A percentile compares a stretch with the other conserved stretches of the same genome.
Evolutionary conservation across 2,797 vertebrate genomes (phyloP).

Genomic region (Rhinichthys osculus): DNA sequence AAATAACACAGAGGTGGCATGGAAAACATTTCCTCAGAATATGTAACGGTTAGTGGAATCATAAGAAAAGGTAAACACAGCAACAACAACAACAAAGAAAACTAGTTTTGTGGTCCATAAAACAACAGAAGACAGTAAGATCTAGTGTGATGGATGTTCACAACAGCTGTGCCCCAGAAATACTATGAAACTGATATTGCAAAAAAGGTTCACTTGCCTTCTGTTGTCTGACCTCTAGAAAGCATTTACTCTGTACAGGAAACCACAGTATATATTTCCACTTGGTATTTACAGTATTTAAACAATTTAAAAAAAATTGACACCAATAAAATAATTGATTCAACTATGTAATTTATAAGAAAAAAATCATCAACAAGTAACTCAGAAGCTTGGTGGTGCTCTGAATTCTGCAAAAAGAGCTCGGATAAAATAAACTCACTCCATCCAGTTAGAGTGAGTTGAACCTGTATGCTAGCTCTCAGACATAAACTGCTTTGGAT

Average conservation of each 20-base stretch:
- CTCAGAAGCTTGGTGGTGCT: not conserved
- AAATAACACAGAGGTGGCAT: not conserved
- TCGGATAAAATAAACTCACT: not conserved
- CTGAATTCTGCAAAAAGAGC: not conserved
- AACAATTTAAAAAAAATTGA: not conserved
- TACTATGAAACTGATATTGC: constrained; percentile 35
- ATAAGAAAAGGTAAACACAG: not conserved
- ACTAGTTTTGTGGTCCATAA: not conserved
- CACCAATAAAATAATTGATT: not conserved
- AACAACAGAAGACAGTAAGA: not conserved
- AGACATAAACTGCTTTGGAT: constrained; percentile 19
- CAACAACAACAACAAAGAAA: not conserved
- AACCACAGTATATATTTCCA: not conserved
- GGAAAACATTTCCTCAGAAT: constrained; percentile 23
- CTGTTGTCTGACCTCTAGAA: constrained; percentile 22
- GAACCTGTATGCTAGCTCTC: not conserved
- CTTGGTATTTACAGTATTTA: not conserved
- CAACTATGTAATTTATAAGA: not conserved
- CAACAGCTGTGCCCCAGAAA: constrained; percentile 47
- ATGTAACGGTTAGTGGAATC: not conserved
- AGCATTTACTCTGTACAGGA: not conserved
- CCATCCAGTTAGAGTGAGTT: constrained; percentile 7
- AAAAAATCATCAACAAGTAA: not conserved
- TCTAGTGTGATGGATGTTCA: not conserved
- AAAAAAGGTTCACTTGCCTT: constrained; percentile 39